Base-by-base conservation (phyloP, 2,797 vertebrate genomes). In the Calcarius lapponicus region DNA sequence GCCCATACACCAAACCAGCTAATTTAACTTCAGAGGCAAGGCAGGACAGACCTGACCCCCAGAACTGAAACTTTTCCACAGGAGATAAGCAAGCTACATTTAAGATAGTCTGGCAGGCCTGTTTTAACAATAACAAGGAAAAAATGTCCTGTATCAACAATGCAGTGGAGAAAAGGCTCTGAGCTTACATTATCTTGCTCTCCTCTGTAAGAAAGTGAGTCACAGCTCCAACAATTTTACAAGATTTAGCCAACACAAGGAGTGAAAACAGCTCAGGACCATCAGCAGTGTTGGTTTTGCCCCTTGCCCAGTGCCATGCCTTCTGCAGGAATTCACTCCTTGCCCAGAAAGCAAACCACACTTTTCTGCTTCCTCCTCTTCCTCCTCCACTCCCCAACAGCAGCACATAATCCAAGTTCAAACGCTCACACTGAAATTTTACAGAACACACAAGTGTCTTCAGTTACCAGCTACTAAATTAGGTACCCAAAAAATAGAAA, bases 271-370 rank as follows among this genome's bases (percentile, higher is more conserved):
- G 61, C 54, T 69, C 25, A 65, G 64, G 6, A 57, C 13, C 64
- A 32, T n/a, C 54, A 54, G 51, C 28, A 31, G 0, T 26, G 54
- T 1, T 15, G 10, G 4, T 6, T 57, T 53, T 25, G 16, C 45
- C 18, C 57, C 45, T 58, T 31, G 36, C 34, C 38, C 53, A 78
- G 38, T 0, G 0, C 42, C 13, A 3, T 51, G 50, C 28, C 64
- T 88, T 73, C 56, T 70, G 38, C 61, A 92, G 65, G 61, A 74
- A 78, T 70, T 74, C 54, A 7, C n/a, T 65, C 45, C 64, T 48
- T 66, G 50, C 54, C 45, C 66, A 71, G 72, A 90, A 73, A 73
- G 19, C 26, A 73, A 53, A 58, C 20, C 34, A 69, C 2, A 1
- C 8, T 14, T 61, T 79, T 56, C 66, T 84, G 57, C 61, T 78